These are phyloP conservation scores for Tinea semifulvella DNA, from an alignment of 2,888 invertebrate genomes.

Conservation along the genomic window DNA sequence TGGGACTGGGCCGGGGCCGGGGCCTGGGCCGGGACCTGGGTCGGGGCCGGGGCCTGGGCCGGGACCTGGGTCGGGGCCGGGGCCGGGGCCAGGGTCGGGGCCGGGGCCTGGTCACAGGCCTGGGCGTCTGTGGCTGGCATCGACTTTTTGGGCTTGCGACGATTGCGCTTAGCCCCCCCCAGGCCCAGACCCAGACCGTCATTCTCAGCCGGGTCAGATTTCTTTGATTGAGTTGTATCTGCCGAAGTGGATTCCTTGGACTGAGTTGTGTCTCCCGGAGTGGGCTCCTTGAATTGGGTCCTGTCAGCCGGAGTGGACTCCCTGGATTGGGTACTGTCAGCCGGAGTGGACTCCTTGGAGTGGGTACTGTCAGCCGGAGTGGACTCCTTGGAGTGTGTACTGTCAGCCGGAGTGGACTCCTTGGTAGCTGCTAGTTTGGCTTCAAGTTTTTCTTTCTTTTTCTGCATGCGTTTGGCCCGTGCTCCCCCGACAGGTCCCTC, in stretches of 20 bases:
- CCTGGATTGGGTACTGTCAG: neutral
- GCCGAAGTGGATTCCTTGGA: neutral
- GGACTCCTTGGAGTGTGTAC: neutral
- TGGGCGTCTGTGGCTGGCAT: neutral
- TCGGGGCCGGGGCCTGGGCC: neutral
- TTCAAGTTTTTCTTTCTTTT: neutral
- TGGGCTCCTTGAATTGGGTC: neutral
- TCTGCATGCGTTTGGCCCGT: too few species aligned
- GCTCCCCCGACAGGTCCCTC: too few species aligned
- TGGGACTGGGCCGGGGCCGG: neutral
- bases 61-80: neutral
- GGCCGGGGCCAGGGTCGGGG: neutral
- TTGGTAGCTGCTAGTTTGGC: neutral
- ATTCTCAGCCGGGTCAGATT: neutral
- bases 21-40: neutral
- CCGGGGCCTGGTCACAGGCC: too few species aligned
- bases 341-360: neutral
- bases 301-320: neutral
- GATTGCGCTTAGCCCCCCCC: neutral
- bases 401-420: too few species aligned
- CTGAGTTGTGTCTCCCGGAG: too few species aligned
- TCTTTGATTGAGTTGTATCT: neutral
- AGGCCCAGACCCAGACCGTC: neutral
- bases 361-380: neutral
- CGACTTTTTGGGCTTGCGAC: neutral